Percentiles rank a stretch among this genome's conserved stretches.
Conservation (phyloP, 2,888 invertebrate genomes). For the Caenorhabditis afra region DNA sequence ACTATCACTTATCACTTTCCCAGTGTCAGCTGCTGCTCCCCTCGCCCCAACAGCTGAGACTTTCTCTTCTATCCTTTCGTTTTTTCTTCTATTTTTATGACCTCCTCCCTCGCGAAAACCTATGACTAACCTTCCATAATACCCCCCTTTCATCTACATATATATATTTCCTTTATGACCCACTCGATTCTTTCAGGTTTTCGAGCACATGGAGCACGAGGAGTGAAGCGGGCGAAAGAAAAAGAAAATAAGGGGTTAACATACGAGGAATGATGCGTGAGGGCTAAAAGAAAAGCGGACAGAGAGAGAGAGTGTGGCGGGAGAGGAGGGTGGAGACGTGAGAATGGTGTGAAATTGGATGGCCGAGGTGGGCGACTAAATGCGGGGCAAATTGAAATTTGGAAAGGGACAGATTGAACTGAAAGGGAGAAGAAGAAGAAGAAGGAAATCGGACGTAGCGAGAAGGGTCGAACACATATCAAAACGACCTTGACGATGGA, state of each 20-base stretch:
- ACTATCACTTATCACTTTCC: conserved; percentile 17
- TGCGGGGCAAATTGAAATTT: background rate
- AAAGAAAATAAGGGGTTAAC: conserved; percentile 6
- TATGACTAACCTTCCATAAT: background rate
- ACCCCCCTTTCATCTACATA: too few species aligned
- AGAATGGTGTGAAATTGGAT: conserved; percentile 39
- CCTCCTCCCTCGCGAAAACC: background rate
- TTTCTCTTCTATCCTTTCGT: background rate
- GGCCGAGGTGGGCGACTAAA: conserved; percentile 19
- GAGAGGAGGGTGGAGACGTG: too few species aligned
- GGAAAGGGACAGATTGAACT: background rate
- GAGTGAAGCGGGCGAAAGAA: conserved; percentile 10
- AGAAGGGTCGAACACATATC: too few species aligned
- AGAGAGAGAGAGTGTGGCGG: conserved; percentile 12
- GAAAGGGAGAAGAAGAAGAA: conserved; percentile 3
- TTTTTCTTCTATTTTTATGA: conserved; percentile 6
- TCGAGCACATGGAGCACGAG: background rate
- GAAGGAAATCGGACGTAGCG: too few species aligned
- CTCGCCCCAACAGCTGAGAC: conserved; percentile 36
- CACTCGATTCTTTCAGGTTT: too few species aligned
- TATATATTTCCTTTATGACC: too few species aligned
- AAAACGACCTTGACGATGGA: too few species aligned
- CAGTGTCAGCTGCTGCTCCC: conserved; percentile 26
- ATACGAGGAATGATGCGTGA: conserved; percentile 9
- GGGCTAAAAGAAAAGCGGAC: conserved; percentile 8